A percentile compares a stretch with the other conserved stretches of the same genome.
Conservation (phyloP, 2,797 vertebrate species). For the Calcarius lapponicus region DNA sequence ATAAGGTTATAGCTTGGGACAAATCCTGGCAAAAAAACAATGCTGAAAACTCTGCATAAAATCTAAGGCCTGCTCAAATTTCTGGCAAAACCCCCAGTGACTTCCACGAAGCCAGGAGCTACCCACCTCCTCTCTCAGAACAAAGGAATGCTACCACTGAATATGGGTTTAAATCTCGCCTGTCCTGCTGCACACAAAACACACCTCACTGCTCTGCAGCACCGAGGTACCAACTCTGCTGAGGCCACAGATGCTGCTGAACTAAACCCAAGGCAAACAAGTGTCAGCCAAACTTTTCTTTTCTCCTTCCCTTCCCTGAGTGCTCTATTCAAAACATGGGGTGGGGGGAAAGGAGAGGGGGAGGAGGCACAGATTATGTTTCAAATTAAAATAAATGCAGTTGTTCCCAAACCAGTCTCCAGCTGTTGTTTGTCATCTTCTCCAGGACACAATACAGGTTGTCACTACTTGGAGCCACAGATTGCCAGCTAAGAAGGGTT, state of each 20-base stretch:
- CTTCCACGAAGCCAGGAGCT: neutral
- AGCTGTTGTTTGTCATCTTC: conserved; percentile 40
- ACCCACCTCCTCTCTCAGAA: neutral
- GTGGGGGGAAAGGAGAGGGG: neutral
- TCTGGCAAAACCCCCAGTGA: neutral
- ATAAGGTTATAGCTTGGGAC: neutral
- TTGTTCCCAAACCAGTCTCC: conserved; percentile 21
- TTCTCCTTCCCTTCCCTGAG: neutral
- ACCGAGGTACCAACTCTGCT: neutral
- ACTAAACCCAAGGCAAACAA: conserved; percentile 35
- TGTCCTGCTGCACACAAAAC: neutral
- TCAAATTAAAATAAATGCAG: conserved; percentile 34
- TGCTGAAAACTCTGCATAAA: neutral
- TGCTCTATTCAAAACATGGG: neutral
- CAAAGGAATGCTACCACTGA: neutral
- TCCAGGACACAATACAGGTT: neutral
- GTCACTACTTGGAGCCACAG: neutral
- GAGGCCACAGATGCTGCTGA: neutral
- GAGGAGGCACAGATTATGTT: conserved; percentile 43
- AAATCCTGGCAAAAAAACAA: conserved; percentile 24
- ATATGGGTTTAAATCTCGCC: neutral
- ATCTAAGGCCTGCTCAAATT: neutral
- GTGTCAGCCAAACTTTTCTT: conserved; percentile 18
- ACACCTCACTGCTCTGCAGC: neutral
- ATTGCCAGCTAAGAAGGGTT: neutral